phyloP scores from a whole-genome alignment of 2,113 vertebrate species.

The Irena cyanogastra region DNA sequence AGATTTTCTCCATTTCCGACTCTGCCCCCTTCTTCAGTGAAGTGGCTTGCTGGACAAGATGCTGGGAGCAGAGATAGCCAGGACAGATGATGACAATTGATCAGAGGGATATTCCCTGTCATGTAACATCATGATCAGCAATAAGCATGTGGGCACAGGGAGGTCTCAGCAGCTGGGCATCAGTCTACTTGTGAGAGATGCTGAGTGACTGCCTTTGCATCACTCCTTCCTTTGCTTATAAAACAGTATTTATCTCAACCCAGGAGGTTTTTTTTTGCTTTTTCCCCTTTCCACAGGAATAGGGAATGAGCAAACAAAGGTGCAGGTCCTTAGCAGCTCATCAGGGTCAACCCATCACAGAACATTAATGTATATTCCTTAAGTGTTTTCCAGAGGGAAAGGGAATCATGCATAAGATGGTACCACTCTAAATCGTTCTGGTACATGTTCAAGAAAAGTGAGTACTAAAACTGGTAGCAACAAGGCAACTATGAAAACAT shows the following conservation, averaged over 20 bases:
- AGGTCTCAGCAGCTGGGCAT: not conserved
- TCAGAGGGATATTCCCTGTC: not conserved
- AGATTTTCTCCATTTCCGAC: not conserved
- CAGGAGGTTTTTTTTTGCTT: not conserved
- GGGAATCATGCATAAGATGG: not conserved
- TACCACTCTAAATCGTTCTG: not conserved
- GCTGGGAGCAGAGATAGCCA: not conserved
- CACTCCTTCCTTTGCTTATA: not conserved
- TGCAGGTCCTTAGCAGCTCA: not conserved
- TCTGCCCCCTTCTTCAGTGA: accelerated
- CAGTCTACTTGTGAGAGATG: not conserved
- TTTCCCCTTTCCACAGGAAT: not conserved
- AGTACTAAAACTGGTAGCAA: not conserved
- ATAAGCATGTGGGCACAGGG: not conserved
- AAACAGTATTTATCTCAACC: not conserved
- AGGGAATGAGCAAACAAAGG: not conserved
- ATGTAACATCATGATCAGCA: not conserved
- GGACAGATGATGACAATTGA: accelerated
- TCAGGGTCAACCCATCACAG: not conserved
- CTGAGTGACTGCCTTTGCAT: not conserved
- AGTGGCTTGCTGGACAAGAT: not conserved
- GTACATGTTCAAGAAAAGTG: not conserved
- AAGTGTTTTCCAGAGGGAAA: not conserved
- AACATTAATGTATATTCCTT: not conserved
- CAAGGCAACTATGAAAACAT: not conserved